Percentiles rank a stretch among this genome's conserved stretches.
Evolutionary conservation across 2,797 vertebrate species (phyloP).

Genomic region (Echeneis naucrates): DNA sequence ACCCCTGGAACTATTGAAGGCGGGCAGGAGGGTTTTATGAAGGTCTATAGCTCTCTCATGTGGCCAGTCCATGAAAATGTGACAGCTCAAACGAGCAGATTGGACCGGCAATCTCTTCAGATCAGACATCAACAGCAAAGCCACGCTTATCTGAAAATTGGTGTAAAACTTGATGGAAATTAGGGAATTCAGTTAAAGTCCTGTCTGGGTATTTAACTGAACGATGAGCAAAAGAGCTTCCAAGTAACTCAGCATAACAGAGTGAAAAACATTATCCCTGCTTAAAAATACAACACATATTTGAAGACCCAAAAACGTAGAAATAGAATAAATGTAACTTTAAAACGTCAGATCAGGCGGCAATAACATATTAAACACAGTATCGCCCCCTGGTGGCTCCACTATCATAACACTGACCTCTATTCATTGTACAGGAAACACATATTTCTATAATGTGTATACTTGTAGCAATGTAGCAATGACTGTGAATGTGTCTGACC

Average conservation of each 20-base stretch:
- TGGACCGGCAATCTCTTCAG: neutral
- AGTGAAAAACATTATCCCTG: neutral
- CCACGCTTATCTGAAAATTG: neutral
- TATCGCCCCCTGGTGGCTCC: slow-evolving; percentile 25
- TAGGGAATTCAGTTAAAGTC: neutral
- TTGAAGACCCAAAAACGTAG: neutral
- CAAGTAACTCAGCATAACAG: too few relatives aligned
- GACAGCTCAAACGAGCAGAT: neutral
- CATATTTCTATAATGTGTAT: too few relatives aligned
- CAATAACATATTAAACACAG: slow-evolving; percentile 7
- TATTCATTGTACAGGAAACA: neutral
- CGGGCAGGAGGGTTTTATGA: neutral
- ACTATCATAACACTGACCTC: neutral
- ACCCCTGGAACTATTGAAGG: neutral
- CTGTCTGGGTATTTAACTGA: neutral
- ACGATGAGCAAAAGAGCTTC: too few relatives aligned
- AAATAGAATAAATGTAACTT: neutral
- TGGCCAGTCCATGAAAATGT: slow-evolving; percentile 9
- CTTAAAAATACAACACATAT: slow-evolving; percentile 3
- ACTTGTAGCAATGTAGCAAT: too few relatives aligned
- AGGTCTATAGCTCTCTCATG: slow-evolving; percentile 46
- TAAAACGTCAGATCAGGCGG: slow-evolving; percentile 12
- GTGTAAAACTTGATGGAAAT: neutral
- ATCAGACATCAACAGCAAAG: neutral
- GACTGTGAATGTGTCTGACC: too few relatives aligned